Percentiles rank a stretch among this genome's conserved stretches.
phyloP scores from a whole-genome alignment of 2,113 vertebrate species.

The Baryphthengus martii region DNA sequence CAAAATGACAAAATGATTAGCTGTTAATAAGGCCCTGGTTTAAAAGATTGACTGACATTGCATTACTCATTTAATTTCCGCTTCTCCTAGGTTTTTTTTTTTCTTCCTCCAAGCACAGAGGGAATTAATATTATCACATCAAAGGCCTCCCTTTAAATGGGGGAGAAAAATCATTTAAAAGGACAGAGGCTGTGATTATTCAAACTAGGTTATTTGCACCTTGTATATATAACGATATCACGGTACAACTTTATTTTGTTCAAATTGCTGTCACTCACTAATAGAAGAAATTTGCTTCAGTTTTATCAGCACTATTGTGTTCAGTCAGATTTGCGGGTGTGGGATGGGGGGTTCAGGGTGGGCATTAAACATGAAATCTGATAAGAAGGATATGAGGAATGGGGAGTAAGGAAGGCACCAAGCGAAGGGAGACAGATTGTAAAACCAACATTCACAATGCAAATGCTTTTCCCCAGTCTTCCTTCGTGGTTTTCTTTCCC shows the following conservation, averaged over 20 bases:
- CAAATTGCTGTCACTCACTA: constrained; percentile 93
- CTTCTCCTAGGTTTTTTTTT: constrained; percentile 78
- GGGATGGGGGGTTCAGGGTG: constrained; percentile 58
- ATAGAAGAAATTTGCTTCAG: constrained; percentile 90
- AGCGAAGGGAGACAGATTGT: constrained; percentile 73
- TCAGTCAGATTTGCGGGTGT: constrained; percentile 69
- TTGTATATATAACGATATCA: constrained; percentile 84
- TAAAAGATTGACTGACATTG: constrained; percentile 90
- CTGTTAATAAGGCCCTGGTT: constrained; percentile 90
- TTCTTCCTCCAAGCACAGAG: constrained; percentile 77
- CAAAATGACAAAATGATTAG: constrained; percentile 92
- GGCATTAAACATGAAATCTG: constrained; percentile 85
- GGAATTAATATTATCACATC: constrained; percentile 98
- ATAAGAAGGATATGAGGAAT: constrained; percentile 86
- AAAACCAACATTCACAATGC: constrained; percentile 71
- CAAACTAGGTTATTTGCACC: constrained; percentile 93
- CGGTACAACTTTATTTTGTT: constrained; percentile 95
- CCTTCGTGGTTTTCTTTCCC: background rate
- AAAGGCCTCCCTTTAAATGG: constrained; percentile 91
- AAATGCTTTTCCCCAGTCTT: constrained; percentile 55
- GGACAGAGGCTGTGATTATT: constrained; percentile 95
- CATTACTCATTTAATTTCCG: constrained; percentile 96
- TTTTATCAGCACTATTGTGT: constrained; percentile 90
- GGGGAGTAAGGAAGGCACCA: constrained; percentile 73
- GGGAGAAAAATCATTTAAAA: constrained; percentile 94